Evolutionary conservation across 2,888 invertebrate genomes (phyloP).

Genomic region (Leucoma salicis): DNA sequence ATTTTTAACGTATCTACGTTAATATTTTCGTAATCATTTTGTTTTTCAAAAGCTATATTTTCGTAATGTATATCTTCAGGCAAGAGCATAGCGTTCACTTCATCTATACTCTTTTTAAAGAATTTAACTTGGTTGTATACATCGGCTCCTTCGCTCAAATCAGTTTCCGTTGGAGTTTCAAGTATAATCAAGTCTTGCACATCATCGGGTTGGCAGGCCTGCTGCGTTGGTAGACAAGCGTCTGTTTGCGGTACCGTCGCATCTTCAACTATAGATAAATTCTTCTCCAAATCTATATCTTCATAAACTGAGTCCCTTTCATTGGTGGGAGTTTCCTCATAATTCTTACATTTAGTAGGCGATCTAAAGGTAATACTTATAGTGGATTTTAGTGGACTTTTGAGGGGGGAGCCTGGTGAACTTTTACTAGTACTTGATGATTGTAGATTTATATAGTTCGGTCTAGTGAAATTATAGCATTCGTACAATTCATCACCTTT

Average conservation of each 20-base stretch:
- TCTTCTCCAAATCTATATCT: conserved; percentile 77
- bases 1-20: conserved; percentile 60
- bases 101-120: conserved; percentile 87
- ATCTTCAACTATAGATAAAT: conserved; percentile 77
- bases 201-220: conserved; percentile 78
- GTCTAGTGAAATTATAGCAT: conserved; percentile 63
- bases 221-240: conserved; percentile 80
- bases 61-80: conserved; percentile 56
- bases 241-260: conserved; percentile 80
- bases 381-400: conserved; percentile 85
- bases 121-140: conserved; percentile 90
- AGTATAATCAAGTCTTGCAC: conserved; percentile 68
- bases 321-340: conserved; percentile 68
- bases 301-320: conserved; percentile 83
- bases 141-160: conserved; percentile 61
- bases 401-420: conserved; percentile 66
- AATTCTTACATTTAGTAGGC: conserved; percentile 78
- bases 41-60: conserved; percentile 53
- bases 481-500: conserved; percentile 66
- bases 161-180: conserved; percentile 81
- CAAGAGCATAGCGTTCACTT: conserved; percentile 84
- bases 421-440: conserved; percentile 72
- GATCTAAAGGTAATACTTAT: conserved; percentile 88
- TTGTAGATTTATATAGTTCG: conserved; percentile 72
- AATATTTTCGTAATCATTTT: conserved; percentile 65